These are phyloP conservation scores for Ricordea florida DNA, from an alignment of 92 coral and sea anemone genomes.

Conservation along the genomic window DNA sequence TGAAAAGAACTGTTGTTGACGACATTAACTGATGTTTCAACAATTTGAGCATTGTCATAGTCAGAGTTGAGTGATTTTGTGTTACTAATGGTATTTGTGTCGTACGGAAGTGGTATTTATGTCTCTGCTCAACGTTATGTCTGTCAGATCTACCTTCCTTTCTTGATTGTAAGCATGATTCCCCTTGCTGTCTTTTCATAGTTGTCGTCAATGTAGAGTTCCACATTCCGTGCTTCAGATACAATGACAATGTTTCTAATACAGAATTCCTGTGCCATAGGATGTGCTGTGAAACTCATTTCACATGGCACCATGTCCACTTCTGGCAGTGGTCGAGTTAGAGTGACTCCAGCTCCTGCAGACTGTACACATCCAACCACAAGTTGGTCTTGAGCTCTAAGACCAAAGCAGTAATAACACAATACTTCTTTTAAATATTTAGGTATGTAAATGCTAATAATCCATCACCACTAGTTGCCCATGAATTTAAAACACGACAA, in stretches of 20 bases:
- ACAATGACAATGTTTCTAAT: constrained; percentile 91
- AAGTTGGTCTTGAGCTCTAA: constrained; percentile 92
- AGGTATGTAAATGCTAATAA: no score
- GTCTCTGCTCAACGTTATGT: no score
- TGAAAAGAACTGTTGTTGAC: no score
- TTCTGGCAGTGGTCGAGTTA: constrained; percentile 77
- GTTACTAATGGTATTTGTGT: no score
- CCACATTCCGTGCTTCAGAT: constrained; percentile 98
- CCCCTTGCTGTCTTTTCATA: constrained; percentile 95
- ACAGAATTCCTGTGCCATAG: constrained; percentile 90
- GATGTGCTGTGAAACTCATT: constrained; percentile 95
- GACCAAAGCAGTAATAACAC: no score
- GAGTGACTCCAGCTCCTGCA: constrained; percentile 86
- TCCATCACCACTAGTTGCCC: no score
- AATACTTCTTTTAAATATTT: no score
- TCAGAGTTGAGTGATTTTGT: no score
- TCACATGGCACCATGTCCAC: constrained; percentile 86
- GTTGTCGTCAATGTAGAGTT: constrained; percentile 87
- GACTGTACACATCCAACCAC: constrained; percentile 97
- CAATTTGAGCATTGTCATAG: no score
- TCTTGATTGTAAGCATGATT: constrained; percentile 91
- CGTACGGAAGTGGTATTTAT: no score
- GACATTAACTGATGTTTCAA: no score
- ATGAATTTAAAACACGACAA: no score
- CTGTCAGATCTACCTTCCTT: constrained; percentile 93